phyloP scores from a whole-genome alignment of 2,113 vertebrate species.

The Oncorhynchus mykiss region DNA sequence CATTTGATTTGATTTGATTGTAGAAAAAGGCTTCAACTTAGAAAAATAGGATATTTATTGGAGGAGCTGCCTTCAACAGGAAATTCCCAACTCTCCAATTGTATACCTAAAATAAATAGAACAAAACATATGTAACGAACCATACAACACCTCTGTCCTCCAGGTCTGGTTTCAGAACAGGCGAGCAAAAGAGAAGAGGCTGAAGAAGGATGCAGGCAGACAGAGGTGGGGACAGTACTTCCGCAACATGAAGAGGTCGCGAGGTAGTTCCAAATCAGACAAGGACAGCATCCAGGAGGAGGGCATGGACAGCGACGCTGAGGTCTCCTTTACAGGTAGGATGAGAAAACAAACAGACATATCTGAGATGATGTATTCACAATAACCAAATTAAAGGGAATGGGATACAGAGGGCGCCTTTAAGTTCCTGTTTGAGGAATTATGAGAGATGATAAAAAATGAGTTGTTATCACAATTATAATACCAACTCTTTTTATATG shows the following conservation, averaged over 20 bases:
- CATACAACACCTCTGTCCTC: background rate
- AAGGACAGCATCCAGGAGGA: slow-evolving; percentile 96
- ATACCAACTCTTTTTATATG: too few relatives aligned
- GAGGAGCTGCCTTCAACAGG: too few relatives aligned
- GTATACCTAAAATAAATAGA: background rate
- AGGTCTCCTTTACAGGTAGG: slow-evolving; percentile 94
- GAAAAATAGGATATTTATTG: too few relatives aligned
- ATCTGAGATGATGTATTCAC: background rate
- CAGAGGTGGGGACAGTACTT: slow-evolving; percentile 98
- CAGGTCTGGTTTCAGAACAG: slow-evolving; percentile 99
- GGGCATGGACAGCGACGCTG: slow-evolving; percentile 92
- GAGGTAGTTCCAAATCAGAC: slow-evolving; percentile 89
- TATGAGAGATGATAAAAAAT: background rate
- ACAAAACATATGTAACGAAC: background rate
- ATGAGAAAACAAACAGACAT: background rate
- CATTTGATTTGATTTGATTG: too few relatives aligned
- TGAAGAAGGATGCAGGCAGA: slow-evolving; percentile 94
- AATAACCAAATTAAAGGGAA: background rate
- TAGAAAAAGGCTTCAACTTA: too few relatives aligned
- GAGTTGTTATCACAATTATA: background rate
- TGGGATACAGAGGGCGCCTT: background rate
- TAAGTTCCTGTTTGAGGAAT: background rate
- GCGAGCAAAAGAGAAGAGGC: slow-evolving; percentile 91
- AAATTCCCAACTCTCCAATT: too few relatives aligned
- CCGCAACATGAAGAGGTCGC: slow-evolving; percentile 91